phyloP scores from a whole-genome alignment of 2,888 invertebrate species.

The Mongoloraphidia duomilia region DNA sequence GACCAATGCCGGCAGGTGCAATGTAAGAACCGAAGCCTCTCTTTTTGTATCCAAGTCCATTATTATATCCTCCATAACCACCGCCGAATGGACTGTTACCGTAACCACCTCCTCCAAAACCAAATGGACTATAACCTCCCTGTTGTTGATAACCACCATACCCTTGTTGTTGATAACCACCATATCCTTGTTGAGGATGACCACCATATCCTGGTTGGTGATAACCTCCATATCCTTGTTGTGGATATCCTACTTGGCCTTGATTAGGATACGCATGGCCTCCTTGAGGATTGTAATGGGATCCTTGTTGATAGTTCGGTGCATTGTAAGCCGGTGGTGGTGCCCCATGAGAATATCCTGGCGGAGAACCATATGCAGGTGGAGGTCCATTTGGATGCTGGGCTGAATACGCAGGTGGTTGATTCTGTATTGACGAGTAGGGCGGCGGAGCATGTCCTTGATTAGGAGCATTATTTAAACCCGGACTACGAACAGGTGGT shows the following conservation, averaged over 20 bases:
- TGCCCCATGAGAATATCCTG: not conserved
- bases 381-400: not conserved
- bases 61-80: not conserved
- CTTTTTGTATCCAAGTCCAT: not conserved
- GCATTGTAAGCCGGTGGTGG: slow-evolving; percentile 2
- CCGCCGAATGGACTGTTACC: not conserved
- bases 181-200: not conserved
- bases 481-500: not conserved
- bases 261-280: not conserved
- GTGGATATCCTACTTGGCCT: not conserved
- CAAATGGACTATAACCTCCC: slow-evolving; percentile 1
- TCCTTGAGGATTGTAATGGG: not conserved
- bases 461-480: not conserved
- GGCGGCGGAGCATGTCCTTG: not conserved
- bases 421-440: not conserved
- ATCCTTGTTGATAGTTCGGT: not conserved
- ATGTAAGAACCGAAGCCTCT: too few relatives aligned
- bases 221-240: not conserved
- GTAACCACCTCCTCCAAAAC: not conserved
- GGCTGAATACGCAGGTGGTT: too few relatives aligned
- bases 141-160: slow-evolving; percentile 1
- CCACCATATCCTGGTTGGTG: slow-evolving; percentile 2
- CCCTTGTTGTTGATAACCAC: not conserved
- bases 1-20: too few relatives aligned
- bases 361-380: slow-evolving; percentile 1